Conservation (phyloP, 2,113 vertebrate genomes). For the Tyto alba region DNA sequence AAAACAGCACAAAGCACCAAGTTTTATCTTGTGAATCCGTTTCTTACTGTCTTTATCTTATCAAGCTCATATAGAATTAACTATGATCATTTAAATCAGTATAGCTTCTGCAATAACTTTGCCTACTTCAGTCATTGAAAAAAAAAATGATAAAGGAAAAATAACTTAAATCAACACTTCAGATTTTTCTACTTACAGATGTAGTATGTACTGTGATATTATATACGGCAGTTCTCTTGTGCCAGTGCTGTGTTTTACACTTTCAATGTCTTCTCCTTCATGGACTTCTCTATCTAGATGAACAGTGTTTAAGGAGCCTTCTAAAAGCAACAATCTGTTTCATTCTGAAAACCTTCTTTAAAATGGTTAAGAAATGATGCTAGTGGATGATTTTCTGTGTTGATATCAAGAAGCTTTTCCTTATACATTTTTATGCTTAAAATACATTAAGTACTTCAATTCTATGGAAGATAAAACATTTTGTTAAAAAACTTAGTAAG, state of each 20-base stretch:
- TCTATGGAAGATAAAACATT: background rate
- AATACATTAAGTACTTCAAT: background rate
- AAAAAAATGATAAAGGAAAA: background rate
- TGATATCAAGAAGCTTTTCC: background rate
- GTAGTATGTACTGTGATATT: background rate
- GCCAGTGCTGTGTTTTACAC: background rate
- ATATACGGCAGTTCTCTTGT: accelerated
- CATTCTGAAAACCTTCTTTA: background rate
- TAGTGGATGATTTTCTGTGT: background rate
- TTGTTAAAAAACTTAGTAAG: background rate
- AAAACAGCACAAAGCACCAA: constrained; percentile 26
- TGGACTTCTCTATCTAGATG: background rate
- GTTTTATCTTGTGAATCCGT: constrained; percentile 6
- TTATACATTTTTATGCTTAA: background rate
- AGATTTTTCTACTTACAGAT: background rate
- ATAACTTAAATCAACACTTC: background rate
- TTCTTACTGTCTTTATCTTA: background rate
- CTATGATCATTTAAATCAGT: background rate
- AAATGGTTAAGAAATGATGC: background rate
- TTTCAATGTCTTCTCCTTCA: background rate
- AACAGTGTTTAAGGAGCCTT: background rate
- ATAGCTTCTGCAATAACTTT: background rate
- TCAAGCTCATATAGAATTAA: background rate
- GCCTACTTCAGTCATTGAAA: background rate
- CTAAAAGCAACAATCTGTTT: background rate